A percentile compares a stretch with the other conserved stretches of the same genome.
Conservation (phyloP, 2,113 vertebrate genomes). For the Myrmecobius fasciatus region DNA sequence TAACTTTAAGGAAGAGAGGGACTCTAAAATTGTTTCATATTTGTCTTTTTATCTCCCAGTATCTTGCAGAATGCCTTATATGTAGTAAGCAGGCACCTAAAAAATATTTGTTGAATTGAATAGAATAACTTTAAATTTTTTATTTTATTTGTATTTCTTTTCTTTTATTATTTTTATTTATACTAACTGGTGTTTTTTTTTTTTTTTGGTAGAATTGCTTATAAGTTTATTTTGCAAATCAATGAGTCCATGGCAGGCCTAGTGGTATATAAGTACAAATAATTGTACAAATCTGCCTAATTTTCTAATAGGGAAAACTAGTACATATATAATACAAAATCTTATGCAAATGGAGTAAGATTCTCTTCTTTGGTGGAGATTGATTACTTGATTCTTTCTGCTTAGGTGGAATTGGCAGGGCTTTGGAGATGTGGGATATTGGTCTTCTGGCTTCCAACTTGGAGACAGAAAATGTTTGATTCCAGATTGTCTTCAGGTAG, state of each 20-base stretch:
- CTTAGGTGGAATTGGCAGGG: not conserved
- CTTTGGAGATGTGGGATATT: not conserved
- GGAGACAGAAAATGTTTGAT: not conserved
- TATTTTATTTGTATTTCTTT: too few relatives aligned
- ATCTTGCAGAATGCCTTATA: not conserved
- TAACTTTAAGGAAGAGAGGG: too few relatives aligned
- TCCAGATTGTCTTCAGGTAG: not conserved
- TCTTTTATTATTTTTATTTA: not conserved
- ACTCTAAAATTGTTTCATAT: not conserved
- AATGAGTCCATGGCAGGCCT: not conserved
- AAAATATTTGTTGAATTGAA: not conserved
- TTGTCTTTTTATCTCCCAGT: not conserved
- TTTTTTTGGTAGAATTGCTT: constrained; percentile 4
- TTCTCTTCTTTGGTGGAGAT: not conserved
- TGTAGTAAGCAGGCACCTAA: not conserved
- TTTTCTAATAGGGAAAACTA: not conserved
- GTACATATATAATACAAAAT: not conserved
- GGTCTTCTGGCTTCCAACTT: not conserved
- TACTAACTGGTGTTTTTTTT: not conserved
- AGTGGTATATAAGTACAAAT: not conserved
- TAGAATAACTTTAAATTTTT: not conserved
- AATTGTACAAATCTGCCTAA: not conserved
- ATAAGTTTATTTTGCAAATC: constrained; percentile 44
- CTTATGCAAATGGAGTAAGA: not conserved
- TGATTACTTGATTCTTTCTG: not conserved